phyloP scores from a whole-genome alignment of 1,140 invertebrate species.

The Platyscapa corneri region DNA sequence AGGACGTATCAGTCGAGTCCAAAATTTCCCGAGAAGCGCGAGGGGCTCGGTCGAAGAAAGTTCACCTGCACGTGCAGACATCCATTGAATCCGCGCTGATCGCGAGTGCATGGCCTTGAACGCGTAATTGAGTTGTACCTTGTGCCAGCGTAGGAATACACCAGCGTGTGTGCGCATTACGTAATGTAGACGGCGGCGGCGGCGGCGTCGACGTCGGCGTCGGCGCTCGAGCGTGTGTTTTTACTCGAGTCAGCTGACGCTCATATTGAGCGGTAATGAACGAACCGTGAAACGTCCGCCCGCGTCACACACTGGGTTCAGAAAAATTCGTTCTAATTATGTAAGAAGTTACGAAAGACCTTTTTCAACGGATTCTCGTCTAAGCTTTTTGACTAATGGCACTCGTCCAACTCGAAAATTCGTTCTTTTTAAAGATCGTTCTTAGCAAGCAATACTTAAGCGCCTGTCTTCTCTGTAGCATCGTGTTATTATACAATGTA shows the following conservation, averaged over 20 bases:
- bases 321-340: slow-evolving; percentile 5
- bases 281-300: not conserved
- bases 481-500: no score
- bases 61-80: no score
- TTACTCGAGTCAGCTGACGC: not conserved
- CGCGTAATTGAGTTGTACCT: not conserved
- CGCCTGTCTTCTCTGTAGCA: no score
- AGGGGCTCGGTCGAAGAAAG: no score
- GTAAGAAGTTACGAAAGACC: not conserved
- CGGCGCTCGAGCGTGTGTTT: not conserved
- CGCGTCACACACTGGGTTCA: not conserved
- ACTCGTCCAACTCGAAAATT: not conserved
- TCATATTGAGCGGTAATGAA: not conserved
- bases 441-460: no score
- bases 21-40: no score
- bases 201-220: no score
- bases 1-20: no score
- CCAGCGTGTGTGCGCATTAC: not conserved
- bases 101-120: not conserved
- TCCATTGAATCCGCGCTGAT: no score
- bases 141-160: no score
- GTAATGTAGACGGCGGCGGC: not conserved
- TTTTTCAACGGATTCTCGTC: not conserved
- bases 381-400: not conserved
- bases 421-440: no score